A percentile compares a stretch with the other conserved stretches of the same genome.
These are phyloP conservation scores for Glareola pratincola DNA, from an alignment of 2,113 vertebrate species.

Conservation along the genomic window DNA sequence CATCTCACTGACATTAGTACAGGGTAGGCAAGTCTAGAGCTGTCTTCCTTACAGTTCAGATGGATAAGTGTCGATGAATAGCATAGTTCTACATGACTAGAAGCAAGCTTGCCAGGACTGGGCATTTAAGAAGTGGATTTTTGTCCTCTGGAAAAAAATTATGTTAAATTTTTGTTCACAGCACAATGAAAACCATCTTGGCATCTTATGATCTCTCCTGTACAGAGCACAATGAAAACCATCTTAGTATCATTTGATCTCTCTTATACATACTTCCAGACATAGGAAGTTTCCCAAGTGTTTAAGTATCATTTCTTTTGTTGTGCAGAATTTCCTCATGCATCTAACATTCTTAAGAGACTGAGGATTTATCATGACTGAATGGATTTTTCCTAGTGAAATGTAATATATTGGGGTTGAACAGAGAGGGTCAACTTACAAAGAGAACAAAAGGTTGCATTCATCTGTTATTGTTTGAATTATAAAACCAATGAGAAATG, in stretches of 20 bases:
- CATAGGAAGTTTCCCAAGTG: not conserved
- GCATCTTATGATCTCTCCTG: not conserved
- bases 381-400: not conserved
- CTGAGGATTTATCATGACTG: not conserved
- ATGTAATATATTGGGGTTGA: not conserved
- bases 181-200: not conserved
- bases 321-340: not conserved
- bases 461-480: not conserved
- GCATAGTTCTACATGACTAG: not conserved
- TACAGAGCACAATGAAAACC: not conserved
- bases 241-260: not conserved
- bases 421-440: not conserved
- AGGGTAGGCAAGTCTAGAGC: not conserved
- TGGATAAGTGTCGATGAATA: not conserved
- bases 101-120: fast-evolving
- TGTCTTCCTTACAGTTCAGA: not conserved
- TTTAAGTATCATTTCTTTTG: not conserved
- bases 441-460: not conserved
- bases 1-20: not conserved
- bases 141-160: not conserved
- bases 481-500: not conserved
- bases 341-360: not conserved
- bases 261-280: not conserved
- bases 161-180: not conserved
- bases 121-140: not conserved